Percentiles rank a stretch among this genome's conserved stretches.
Conservation (phyloP, 2,113 vertebrate genomes). For the Suncus etruscus region DNA sequence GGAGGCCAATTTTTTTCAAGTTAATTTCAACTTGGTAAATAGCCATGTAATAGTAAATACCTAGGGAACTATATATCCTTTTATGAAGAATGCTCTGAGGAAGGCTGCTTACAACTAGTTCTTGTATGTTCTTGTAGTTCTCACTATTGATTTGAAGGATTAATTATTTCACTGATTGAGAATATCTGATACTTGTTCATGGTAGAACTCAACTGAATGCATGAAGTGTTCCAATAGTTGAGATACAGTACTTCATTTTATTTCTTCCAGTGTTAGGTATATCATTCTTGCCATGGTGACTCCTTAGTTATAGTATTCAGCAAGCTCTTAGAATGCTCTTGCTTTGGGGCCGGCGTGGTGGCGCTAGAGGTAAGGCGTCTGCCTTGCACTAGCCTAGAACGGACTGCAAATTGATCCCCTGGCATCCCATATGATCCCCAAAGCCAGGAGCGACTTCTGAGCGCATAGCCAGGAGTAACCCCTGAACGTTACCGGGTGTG, state of each 20-base stretch:
- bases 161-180: neutral
- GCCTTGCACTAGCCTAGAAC: no score
- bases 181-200: neutral
- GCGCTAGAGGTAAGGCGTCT: no score
- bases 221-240: neutral
- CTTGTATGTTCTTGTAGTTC: no score
- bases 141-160: neutral
- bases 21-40: neutral
- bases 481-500: no score
- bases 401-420: no score
- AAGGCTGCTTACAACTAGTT: neutral
- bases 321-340: neutral
- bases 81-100: neutral
- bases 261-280: neutral
- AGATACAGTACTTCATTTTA: neutral
- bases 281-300: neutral
- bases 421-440: no score
- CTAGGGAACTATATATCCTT: neutral
- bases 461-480: no score
- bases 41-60: neutral
- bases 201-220: neutral
- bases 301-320: neutral
- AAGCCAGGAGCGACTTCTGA: no score
- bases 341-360: no score
- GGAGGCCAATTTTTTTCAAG: slow-evolving; percentile 46